Evolutionary conservation across 2,113 vertebrate species (phyloP), one percentile per base, ranked within the genome.

Genomic region (Rhagologus leucostigma): DNA sequence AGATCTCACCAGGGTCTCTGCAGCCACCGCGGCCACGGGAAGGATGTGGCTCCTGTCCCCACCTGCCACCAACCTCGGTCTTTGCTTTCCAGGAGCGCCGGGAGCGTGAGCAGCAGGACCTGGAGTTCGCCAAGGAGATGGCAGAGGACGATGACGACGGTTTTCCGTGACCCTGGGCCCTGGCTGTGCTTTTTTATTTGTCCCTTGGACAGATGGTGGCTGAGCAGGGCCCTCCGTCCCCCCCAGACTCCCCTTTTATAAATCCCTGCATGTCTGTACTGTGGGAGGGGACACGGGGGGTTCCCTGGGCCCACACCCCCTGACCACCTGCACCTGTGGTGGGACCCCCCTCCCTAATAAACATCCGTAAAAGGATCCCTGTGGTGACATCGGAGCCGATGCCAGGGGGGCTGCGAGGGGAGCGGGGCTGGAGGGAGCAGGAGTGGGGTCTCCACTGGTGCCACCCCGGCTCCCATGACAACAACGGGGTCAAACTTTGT

Each of bases 111-210:
- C 99, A 99, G 97, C 99, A 99, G 95, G 99, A 99, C 96, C 97
- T 99, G 98, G 99, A 99, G 97, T 99, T 99, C 3, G 99, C 99
- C 30, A 99, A 99, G 98, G 99, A 99, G 97, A 99, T 99, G 99
- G 99, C 99, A 0, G 99, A 99, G 95, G 99, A 99, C 0, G 99
- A 99, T 1, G 99, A 99, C 0, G 99, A 99, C 9, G 99, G 99
- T 89, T 99, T 99, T 89, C 99, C 99, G 7, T 99, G 98, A 99
- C 82, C 68, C 64, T 80, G 79, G 37, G 85, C 81, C 90, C 76
- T 83, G 88, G 73, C 95, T 95, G 71, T 80, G n/a, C 79, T 94
- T 95, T 94, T 94, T 70, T 93, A 94, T 94, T 75, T 79, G 87
- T 94, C 89, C 90, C 41, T 47, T 11, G 85, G 90, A 94, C 78